These are phyloP conservation scores for Clarias fuscus DNA, from an alignment of 2,797 vertebrate species.

Conservation along the genomic window DNA sequence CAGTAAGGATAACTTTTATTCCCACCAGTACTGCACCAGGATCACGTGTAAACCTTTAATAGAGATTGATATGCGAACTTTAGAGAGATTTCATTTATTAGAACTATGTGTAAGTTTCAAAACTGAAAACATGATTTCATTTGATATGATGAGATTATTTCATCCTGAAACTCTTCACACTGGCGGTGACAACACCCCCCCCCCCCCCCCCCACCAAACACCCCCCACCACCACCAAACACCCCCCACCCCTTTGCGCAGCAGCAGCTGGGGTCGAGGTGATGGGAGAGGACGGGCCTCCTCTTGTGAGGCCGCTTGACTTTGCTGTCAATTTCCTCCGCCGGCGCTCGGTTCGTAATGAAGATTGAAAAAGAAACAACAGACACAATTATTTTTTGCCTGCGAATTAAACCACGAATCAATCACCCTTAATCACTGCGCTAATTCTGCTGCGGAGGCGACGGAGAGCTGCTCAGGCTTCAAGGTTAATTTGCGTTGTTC, in stretches of 20 bases:
- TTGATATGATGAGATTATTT: no score
- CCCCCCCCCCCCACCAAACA: background rate
- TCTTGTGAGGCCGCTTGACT: constrained; percentile 28
- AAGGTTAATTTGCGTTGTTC: constrained; percentile 76
- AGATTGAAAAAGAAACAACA: constrained; percentile 80
- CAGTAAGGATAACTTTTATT: background rate
- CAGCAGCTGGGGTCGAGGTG: background rate
- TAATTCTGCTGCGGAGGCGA: constrained; percentile 73
- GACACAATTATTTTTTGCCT: constrained; percentile 71
- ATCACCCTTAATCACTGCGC: constrained; percentile 77
- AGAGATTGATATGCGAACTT: background rate
- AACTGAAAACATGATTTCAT: no score
- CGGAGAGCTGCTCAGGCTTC: constrained; percentile 69
- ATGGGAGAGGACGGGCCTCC: constrained; percentile 1
- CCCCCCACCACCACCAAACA: no score
- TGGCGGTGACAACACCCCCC: no score
- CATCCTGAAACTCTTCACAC: no score
- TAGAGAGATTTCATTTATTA: background rate
- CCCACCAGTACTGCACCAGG: background rate
- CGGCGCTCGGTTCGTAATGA: constrained; percentile 70
- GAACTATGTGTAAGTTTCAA: background rate
- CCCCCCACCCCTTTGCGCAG: no score
- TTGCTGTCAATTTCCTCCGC: constrained; percentile 54
- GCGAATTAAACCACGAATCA: constrained; percentile 76
- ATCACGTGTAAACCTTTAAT: background rate